A percentile compares a stretch with the other conserved stretches of the same genome.
These are phyloP conservation scores for Drosophila leonis DNA, from an alignment of 2,888 invertebrate species.

Conservation along the genomic window DNA sequence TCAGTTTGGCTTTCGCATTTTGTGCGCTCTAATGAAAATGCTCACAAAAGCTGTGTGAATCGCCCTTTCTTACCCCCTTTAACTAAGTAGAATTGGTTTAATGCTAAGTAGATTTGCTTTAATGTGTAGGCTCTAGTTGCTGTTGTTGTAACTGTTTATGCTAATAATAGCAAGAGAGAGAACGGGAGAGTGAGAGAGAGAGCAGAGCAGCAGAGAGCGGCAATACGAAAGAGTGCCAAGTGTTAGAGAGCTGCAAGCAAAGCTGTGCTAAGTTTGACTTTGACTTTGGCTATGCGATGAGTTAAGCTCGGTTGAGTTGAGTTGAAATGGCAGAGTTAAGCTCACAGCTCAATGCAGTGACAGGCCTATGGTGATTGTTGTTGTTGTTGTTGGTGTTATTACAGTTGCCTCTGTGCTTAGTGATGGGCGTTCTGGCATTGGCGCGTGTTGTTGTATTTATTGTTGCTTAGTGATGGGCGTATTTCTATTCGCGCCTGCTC, in stretches of 20 bases:
- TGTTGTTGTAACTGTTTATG: slow-evolving; percentile 37
- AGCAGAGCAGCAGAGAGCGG: neutral
- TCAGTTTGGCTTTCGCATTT: slow-evolving; percentile 78
- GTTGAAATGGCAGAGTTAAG: slow-evolving; percentile 56
- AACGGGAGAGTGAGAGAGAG: neutral
- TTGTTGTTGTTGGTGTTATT: slow-evolving; percentile 7
- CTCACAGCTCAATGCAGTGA: slow-evolving; percentile 57
- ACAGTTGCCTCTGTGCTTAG: neutral
- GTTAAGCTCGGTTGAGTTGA: slow-evolving; percentile 52
- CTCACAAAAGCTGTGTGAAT: slow-evolving; percentile 39
- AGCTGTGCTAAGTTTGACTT: slow-evolving; percentile 40
- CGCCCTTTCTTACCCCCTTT: slow-evolving; percentile 1
- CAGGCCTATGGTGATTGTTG: slow-evolving; percentile 31
- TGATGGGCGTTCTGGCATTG: neutral
- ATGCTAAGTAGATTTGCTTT: slow-evolving; percentile 73
- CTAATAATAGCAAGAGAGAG: slow-evolving; percentile 26
- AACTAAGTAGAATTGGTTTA: slow-evolving; percentile 72
- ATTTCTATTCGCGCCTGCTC: neutral
- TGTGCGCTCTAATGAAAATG: slow-evolving; percentile 63
- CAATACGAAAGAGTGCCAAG: neutral
- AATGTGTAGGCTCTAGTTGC: slow-evolving; percentile 46
- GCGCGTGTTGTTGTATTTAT: neutral
- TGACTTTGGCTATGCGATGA: slow-evolving; percentile 46
- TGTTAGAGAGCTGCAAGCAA: slow-evolving; percentile 12
- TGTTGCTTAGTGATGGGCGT: slow-evolving; percentile 11